Base-by-base conservation (phyloP, 2,888 invertebrate species). In the Hydrotaea cyrtoneurina region DNA sequence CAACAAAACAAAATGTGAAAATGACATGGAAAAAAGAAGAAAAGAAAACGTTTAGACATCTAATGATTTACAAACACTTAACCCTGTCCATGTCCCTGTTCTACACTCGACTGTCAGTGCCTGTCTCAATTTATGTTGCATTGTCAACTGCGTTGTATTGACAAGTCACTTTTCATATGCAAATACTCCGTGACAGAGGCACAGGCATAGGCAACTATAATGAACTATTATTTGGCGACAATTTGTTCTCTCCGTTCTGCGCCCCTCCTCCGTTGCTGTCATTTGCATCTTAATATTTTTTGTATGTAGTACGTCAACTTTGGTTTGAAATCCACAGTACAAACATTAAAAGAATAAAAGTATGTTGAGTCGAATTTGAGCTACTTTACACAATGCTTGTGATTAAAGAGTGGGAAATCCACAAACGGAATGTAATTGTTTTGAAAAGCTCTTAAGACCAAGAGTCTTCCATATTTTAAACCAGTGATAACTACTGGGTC, bases 21-120 rank as follows among this genome's bases (percentile, higher is more conserved):
- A 31, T 31, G 31, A 31, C n/a, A n/a, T n/a, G n/a, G n/a, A n/a
- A n/a, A n/a, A n/a, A n/a, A n/a, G n/a, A n/a, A n/a, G 31, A 31
- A 31, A 31, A 31, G 31, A 31, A 31, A 31, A 31, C 31, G 31
- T 23, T 69, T 69, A 23, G 43, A 21, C 15, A 21, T 23, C 69
- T 69, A 69, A 69, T 69, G 69, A 69, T 23, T 23, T 46, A 7
- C 69, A 69, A 69, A 69, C 46, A 69, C 43, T 69, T 46, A 23
- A 46, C 21, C 46, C 46, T 46, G 66, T 7, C 23, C 11, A 2
- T 4, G 66, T 66, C 15, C 26, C 2, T 31, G 31, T 31, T 50
- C 13, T 7, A n/a, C n/a, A 4, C 4, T 50, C 31, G 7, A 31
- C 3, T 31, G 31, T 2, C 31, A 31, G 31, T 31, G 31, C 15